A percentile compares a stretch with the other conserved stretches of the same genome.
phyloP scores from a whole-genome alignment of 2,113 vertebrate genomes.

The Polypterus bichir region DNA sequence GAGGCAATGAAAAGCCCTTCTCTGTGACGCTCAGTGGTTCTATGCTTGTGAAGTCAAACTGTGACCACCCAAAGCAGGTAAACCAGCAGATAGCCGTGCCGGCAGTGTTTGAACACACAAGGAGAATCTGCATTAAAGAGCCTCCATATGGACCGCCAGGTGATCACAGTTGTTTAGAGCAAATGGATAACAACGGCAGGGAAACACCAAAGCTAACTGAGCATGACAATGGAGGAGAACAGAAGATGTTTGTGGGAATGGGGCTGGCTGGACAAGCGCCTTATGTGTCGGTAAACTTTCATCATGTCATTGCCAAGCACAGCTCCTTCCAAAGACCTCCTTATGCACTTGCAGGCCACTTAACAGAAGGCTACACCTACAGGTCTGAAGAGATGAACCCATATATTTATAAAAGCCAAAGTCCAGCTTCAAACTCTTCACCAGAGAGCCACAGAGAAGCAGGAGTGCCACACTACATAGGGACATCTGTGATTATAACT shows the following conservation, averaged over 20 bases:
- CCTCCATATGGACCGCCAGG: conserved; percentile 32
- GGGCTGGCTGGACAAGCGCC: conserved; percentile 49
- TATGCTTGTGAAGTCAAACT: conserved; percentile 44
- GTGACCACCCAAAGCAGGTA: conserved; percentile 45
- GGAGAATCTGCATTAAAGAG: conserved; percentile 51
- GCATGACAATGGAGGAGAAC: conserved; percentile 33
- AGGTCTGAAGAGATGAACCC: conserved; percentile 38
- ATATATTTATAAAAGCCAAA: conserved; percentile 51
- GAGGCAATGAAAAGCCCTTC: conserved; percentile 27
- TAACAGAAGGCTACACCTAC: conserved; percentile 38
- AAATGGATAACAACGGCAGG: conserved; percentile 25
- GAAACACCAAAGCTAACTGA: conserved; percentile 26
- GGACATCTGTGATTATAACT: conserved; percentile 83
- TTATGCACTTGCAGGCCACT: conserved; percentile 41
- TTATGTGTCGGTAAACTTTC: conserved; percentile 70
- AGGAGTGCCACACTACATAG: conserved; percentile 61
- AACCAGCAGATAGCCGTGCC: conserved; percentile 51
- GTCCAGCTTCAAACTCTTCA: conserved; percentile 48
- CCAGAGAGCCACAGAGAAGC: conserved; percentile 51
- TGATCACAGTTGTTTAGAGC: conserved; percentile 21
- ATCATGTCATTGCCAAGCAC: conserved; percentile 67
- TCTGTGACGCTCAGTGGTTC: conserved; percentile 34
- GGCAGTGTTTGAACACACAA: conserved; percentile 50
- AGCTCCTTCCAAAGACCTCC: conserved; percentile 45
- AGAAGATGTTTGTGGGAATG: conserved; percentile 29